Percentiles rank a stretch among this genome's conserved stretches.
These are phyloP conservation scores for Brachystomella parvula DNA, from an alignment of 1,140 invertebrate species.

Conservation along the genomic window DNA sequence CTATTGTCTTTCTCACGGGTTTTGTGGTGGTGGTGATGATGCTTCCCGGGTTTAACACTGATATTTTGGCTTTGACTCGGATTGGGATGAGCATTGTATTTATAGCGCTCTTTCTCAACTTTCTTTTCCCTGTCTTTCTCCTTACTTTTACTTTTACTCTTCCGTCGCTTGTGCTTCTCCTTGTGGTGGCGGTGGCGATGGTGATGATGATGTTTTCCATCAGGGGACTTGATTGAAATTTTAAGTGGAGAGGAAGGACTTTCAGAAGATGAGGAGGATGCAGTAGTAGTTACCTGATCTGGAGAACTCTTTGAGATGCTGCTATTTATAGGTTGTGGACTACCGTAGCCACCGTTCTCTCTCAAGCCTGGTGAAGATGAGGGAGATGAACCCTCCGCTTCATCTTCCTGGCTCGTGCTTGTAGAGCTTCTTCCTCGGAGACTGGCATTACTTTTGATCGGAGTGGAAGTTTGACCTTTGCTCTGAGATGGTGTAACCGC, in stretches of 20 bases:
- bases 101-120: constrained; percentile 11
- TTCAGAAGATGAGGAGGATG: background rate
- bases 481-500: background rate
- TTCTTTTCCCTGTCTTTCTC: constrained; percentile 26
- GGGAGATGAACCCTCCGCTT: background rate
- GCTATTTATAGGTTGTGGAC: background rate
- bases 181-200: constrained; percentile 28
- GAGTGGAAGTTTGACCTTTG: constrained; percentile 1
- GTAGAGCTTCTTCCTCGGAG: background rate
- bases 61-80: constrained; percentile 17
- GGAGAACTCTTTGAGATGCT: background rate
- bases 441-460: background rate
- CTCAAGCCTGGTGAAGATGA: background rate
- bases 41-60: constrained; percentile 9
- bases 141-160: constrained; percentile 26
- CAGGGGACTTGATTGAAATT: constrained; percentile 16
- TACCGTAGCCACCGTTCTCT: background rate
- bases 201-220: constrained; percentile 20
- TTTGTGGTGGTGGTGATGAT: background rate
- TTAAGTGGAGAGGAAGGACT: constrained; percentile 10
- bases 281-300: background rate
- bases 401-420: background rate
- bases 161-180: constrained; percentile 21
- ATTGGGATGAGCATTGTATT: constrained; percentile 16
- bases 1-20: background rate